Conservation (phyloP, 2,888 invertebrate genomes). For the Phaedon cochleariae region DNA sequence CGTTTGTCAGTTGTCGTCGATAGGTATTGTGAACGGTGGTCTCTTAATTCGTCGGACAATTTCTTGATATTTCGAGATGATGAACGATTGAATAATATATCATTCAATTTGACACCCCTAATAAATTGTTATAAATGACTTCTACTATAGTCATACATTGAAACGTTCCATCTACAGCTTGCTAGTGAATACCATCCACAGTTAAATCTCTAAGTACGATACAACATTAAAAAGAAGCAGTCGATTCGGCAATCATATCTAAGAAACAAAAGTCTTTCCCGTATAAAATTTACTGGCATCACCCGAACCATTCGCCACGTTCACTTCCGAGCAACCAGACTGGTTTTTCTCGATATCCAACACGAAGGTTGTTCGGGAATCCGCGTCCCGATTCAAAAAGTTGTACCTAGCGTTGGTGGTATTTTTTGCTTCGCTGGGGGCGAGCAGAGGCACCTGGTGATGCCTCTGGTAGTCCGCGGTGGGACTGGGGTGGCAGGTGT, state of each 20-base stretch:
- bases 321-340: conserved; percentile 27
- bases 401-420: conserved; percentile 51
- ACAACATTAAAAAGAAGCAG: conserved; percentile 16
- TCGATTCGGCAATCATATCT: conserved; percentile 17
- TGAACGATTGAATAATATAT: too few relatives aligned
- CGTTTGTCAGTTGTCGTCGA: too few relatives aligned
- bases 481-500: conserved; percentile 37
- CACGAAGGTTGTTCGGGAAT: too few relatives aligned
- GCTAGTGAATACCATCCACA: neutral
- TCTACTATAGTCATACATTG: too few relatives aligned
- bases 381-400: conserved; percentile 42
- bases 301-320: conserved; percentile 15
- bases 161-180: neutral
- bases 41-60: too few relatives aligned
- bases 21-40: too few relatives aligned
- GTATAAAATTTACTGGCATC: conserved; percentile 24
- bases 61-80: too few relatives aligned
- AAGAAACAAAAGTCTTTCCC: conserved; percentile 29
- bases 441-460: conserved; percentile 48
- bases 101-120: too few relatives aligned
- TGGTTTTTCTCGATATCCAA: conserved; percentile 48
- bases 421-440: conserved; percentile 45
- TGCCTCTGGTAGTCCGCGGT: conserved; percentile 43
- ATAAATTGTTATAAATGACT: too few relatives aligned
- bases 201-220: conserved; percentile 27